phyloP scores from a whole-genome alignment of 2,113 vertebrate genomes.

The Haemorhous mexicanus region DNA sequence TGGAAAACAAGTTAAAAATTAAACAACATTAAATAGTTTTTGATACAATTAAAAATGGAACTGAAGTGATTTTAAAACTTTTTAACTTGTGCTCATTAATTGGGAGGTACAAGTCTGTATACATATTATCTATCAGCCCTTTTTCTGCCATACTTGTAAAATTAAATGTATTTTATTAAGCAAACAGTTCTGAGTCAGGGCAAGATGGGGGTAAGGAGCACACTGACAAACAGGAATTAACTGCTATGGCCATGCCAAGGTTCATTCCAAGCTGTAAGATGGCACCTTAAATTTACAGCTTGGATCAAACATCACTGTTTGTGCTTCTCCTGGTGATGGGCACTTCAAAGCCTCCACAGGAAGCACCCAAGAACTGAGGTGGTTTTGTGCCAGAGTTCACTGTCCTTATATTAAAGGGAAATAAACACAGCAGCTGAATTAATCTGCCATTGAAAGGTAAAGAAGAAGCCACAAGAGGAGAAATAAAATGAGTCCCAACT shows the following conservation, averaged over 20 bases:
- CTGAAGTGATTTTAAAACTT: neutral
- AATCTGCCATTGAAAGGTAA: neutral
- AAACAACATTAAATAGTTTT: neutral
- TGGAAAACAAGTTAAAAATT: neutral
- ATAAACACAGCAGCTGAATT: neutral
- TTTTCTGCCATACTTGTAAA: neutral
- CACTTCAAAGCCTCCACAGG: neutral
- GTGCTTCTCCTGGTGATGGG: fast-evolving
- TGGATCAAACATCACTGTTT: fast-evolving
- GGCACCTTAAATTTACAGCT: neutral
- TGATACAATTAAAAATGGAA: neutral
- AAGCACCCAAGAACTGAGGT: neutral
- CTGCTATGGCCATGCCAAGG: neutral
- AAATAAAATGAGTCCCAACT: neutral
- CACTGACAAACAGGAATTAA: neutral
- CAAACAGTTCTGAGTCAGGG: neutral
- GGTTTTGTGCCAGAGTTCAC: neutral
- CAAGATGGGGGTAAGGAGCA: neutral
- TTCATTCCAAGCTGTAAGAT: neutral
- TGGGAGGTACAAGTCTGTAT: neutral
- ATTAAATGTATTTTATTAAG: neutral
- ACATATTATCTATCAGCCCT: neutral
- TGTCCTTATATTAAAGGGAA: neutral
- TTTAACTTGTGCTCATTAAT: neutral
- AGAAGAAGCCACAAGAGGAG: neutral